Conservation (phyloP, 1,140 invertebrate genomes). For the Panulirus ornatus region DNA sequence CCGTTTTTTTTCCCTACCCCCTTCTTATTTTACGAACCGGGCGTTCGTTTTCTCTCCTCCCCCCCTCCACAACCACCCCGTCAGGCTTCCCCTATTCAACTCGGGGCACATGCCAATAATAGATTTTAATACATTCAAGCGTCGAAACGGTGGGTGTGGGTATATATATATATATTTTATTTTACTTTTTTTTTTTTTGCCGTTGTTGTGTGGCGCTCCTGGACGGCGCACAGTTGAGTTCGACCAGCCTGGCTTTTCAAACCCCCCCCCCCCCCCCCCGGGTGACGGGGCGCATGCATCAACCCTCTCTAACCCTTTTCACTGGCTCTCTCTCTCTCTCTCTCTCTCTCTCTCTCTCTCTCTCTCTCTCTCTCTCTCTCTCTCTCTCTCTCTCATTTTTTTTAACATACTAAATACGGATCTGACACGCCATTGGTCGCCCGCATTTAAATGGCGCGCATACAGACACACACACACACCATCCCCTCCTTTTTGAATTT, state of each 20-base stretch:
- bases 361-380: constrained; percentile 15
- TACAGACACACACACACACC: too few species aligned
- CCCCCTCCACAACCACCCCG: constrained; percentile 17
- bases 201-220: too few species aligned
- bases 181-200: too few species aligned
- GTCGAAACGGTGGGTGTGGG: too few species aligned
- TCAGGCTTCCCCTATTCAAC: constrained; percentile 36
- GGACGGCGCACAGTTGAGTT: too few species aligned
- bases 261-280: too few species aligned
- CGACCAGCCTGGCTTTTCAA: too few species aligned
- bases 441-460: constrained; percentile 44
- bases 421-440: constrained; percentile 53
- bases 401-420: constrained; percentile 53
- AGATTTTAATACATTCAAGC: constrained; percentile 57
- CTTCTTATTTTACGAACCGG: not conserved
- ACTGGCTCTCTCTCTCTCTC: not conserved
- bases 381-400: not conserved
- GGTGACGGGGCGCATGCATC: constrained; percentile 36
- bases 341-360: not conserved
- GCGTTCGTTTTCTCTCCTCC: not conserved
- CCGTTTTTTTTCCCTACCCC: constrained; percentile 24
- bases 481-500: constrained; percentile 52
- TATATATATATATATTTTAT: too few species aligned
- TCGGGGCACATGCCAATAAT: constrained; percentile 55
- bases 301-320: constrained; percentile 30